Evolutionary conservation across 2,797 vertebrate species (phyloP), one percentile per base, ranked within the genome.

Genomic region (Lindbergichthys nudifrons): DNA sequence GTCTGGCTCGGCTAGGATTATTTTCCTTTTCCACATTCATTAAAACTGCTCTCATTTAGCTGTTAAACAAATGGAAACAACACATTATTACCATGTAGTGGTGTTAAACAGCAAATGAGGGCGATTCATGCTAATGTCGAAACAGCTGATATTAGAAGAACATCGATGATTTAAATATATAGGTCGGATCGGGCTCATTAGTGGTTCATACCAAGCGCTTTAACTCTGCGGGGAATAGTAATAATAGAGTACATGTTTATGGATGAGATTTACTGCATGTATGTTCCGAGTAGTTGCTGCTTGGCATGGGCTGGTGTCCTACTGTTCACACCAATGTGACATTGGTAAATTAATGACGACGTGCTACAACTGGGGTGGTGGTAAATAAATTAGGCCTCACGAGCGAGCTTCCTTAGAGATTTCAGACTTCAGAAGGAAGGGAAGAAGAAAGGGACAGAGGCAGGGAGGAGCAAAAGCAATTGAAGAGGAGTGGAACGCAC

Each of bases 101-200:
- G 45, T 54, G 53, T 77, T 65, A 72, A 65, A 52, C 10, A 62
- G 73, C 26, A 74, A 86, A 85, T 23, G 18, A 80, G 70, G 60
- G 70, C 76, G 43, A 83, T 83, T 88, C 65, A 65, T 66, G 67
- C 68, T 77, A 82, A 82, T 83, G 68, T 63, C 41, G 14, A 1
- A 82, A 85, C 70, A 75, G 66, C 62, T 75, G 30, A 81, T 70
- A 54, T 77, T 18, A 59, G 56, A 65, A 73, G 52, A 52, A 67
- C 59, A 75, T 82, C 67, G 71, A 77, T 90, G 82, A 83, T 88
- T 85, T 85, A 82, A 80, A 81, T 75, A 89, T 88, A 71, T 90
- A 84, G 90, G 88, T 93, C 90, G 89, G 65, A 85, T 80, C 2
- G 59, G 79, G 80, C 89, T 92, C 83, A 90, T 93, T 92, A 91